Base-by-base conservation (phyloP, 2,888 invertebrate species). In the Phymatocera aterrima region DNA sequence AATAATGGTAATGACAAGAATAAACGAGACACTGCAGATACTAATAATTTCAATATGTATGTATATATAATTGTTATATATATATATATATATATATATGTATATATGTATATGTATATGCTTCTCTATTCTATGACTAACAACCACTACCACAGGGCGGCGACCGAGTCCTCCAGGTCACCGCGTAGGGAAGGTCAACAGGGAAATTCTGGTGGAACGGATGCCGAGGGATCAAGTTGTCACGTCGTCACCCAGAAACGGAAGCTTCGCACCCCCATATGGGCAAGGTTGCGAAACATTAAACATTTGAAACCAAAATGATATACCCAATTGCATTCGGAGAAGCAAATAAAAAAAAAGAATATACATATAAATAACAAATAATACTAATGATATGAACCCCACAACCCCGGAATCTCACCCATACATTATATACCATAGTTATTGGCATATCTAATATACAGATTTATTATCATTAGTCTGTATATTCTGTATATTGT, bases 181-280 rank as follows among this genome's bases (percentile, higher is more conserved):
- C 87, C 89, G 85, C 88, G 87, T 89, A 91, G 92, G 85, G 92
- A 91, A 85, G 91, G 91, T 83, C 91, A 92, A 82, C 90, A 91
- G 74, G 87, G 91, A 80, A 88, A 81, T 91, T 91, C 90, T 89
- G 83, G 91, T 91, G 60, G 91, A 85, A 91, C 91, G 85, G 84
- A 91, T 91, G 79, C 91, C 85, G 89, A 88, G 80, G 88, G 88
- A 88, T 91, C 80, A 90, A 91, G 85, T 91, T 90, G 88, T 85
- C 88, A 85, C 84, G 87, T 86, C 81, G 87, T 89, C 90, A 92
- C 94, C 84, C 94, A 94, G 93, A 94, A 93, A 92, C 94, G 95
- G 91, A 94, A 95, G 88, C 94, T 96, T 91, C 94, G 95, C 92
- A 95, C 95, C 89, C 96, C 96, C 89, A 94, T 95, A 91, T 96